A percentile compares a stretch with the other conserved stretches of the same genome.
phyloP scores from a whole-genome alignment of 2,797 vertebrate species.

The Sardinella longiceps region DNA sequence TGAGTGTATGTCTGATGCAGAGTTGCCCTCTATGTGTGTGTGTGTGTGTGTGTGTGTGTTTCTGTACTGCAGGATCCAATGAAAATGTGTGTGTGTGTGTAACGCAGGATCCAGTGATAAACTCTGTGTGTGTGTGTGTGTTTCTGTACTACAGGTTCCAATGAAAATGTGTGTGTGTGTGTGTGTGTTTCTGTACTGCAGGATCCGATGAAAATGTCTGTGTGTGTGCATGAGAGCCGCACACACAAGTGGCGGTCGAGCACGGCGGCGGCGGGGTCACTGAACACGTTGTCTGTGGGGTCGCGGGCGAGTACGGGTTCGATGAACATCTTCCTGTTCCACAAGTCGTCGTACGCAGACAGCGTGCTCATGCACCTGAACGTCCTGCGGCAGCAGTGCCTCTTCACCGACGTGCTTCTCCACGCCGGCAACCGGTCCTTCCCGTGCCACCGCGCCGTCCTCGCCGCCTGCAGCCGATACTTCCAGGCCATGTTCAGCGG shows the following conservation, averaged over 20 bases:
- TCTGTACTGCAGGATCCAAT: conserved; percentile 85
- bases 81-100: too few species aligned
- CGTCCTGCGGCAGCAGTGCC: conserved; percentile 89
- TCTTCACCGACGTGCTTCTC: conserved; percentile 96
- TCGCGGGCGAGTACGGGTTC: conserved; percentile 95
- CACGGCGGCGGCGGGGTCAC: too few species aligned
- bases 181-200: too few species aligned
- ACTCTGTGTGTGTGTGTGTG: too few species aligned
- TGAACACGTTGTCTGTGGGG: too few species aligned
- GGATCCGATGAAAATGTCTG: conserved; percentile 98
- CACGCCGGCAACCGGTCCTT: conserved; percentile 93
- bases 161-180: too few species aligned
- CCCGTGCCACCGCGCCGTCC: conserved; percentile 94
- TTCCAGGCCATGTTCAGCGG: conserved; percentile 99
- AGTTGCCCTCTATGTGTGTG: too few species aligned
- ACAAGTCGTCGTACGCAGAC: conserved; percentile 98
- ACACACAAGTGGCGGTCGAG: too few species aligned
- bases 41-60: too few species aligned
- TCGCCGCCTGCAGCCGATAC: conserved; percentile 97
- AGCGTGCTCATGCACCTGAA: conserved; percentile 96
- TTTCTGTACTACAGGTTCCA: too few species aligned
- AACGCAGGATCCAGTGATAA: too few species aligned
- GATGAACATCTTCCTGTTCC: conserved; percentile 98
- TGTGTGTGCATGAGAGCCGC: conserved; percentile 97
- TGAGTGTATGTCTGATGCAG: too few species aligned